phyloP scores from a whole-genome alignment of 1,140 invertebrate genomes.

The Ceratoteleas bidentatus region DNA sequence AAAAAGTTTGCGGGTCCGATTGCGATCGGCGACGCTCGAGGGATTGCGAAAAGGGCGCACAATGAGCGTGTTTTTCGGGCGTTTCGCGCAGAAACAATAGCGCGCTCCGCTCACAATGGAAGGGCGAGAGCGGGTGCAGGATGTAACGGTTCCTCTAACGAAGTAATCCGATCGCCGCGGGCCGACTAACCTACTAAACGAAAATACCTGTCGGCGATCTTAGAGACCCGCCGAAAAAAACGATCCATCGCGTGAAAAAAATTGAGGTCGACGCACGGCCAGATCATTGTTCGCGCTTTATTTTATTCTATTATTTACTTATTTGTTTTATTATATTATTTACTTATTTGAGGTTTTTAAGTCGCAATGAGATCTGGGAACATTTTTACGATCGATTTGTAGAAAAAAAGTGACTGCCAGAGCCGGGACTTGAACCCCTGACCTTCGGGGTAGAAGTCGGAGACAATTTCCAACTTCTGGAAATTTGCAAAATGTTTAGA shows the following conservation, averaged over 20 bases:
- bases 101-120: conserved; percentile 68
- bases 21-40: conserved; percentile 50
- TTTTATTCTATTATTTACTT: neutral
- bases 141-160: conserved; percentile 75
- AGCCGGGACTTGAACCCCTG: too few relatives aligned
- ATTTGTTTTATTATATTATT: too few relatives aligned
- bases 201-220: conserved; percentile 67
- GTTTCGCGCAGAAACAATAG: conserved; percentile 66
- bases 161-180: conserved; percentile 65
- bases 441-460: too few relatives aligned
- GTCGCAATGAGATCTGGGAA: too few relatives aligned
- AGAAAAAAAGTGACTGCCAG: too few relatives aligned
- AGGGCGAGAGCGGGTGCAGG: conserved; percentile 68
- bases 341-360: too few relatives aligned
- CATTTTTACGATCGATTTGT: too few relatives aligned
- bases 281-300: neutral
- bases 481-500: too few relatives aligned
- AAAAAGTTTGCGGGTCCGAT: conserved; percentile 36
- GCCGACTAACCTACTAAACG: conserved; percentile 77
- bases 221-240: conserved; percentile 63
- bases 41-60: conserved; percentile 59
- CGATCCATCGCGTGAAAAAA: conserved; percentile 49
- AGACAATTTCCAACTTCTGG: too few relatives aligned
- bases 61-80: conserved; percentile 48
- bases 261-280: conserved; percentile 49